phyloP scores from a whole-genome alignment of 2,888 invertebrate genomes.

The Norana najaformis region DNA sequence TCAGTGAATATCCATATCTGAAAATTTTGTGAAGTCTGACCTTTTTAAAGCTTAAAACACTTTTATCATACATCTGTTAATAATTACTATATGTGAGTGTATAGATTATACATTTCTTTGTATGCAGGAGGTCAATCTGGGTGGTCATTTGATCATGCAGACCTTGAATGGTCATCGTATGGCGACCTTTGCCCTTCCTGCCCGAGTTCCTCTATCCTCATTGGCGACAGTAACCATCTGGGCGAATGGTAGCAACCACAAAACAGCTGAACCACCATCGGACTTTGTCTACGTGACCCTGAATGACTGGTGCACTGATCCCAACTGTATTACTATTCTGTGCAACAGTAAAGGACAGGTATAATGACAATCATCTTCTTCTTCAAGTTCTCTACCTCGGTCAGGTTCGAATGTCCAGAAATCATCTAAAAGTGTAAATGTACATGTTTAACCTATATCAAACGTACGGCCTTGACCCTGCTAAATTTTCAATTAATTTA shows the following conservation, averaged over 20 bases:
- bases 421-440: no score
- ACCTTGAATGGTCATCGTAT: not conserved
- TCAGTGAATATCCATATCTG: not conserved
- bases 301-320: not conserved
- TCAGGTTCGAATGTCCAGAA: no score
- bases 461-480: no score
- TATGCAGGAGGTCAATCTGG: slow-evolving; percentile 4
- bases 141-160: not conserved
- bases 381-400: no score
- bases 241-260: not conserved
- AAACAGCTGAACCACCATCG: not conserved
- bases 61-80: not conserved
- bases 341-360: slow-evolving; percentile 10
- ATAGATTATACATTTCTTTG: not conserved
- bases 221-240: slow-evolving; percentile 16
- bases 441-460: no score
- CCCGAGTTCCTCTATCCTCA: not conserved
- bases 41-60: not conserved
- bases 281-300: not conserved
- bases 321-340: slow-evolving; percentile 1
- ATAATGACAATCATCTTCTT: not conserved
- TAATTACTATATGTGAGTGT: not conserved
- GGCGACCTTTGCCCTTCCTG: slow-evolving; percentile 5
- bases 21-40: not conserved
- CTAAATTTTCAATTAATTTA: no score